A percentile compares a stretch with the other conserved stretches of the same genome.
Evolutionary conservation across 2,888 invertebrate genomes (phyloP).

Genomic region (Drosophila demipolita): DNA sequence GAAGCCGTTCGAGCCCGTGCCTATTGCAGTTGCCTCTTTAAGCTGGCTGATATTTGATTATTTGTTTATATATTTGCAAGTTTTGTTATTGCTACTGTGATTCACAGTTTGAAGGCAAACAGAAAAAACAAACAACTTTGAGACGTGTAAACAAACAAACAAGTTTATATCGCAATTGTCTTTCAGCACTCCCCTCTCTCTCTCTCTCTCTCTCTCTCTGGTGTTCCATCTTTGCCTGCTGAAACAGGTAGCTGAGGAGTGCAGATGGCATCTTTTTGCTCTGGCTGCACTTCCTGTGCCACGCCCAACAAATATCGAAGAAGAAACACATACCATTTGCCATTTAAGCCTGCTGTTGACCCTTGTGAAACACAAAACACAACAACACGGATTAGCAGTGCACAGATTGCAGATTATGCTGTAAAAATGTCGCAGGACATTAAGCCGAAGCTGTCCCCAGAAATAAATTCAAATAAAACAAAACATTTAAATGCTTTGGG

Average conservation of each 20-base stretch:
- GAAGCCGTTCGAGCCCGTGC: conserved; percentile 39
- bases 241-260: conserved; percentile 58
- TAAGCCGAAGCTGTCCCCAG: conserved; percentile 20
- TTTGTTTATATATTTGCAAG: conserved; percentile 44
- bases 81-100: conserved; percentile 55
- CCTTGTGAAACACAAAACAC: conserved; percentile 43
- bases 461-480: background rate
- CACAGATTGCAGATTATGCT: conserved; percentile 68
- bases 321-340: conserved; percentile 46
- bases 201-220: background rate
- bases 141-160: conserved; percentile 63
- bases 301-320: conserved; percentile 64
- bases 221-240: conserved; percentile 1
- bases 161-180: conserved; percentile 57
- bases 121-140: conserved; percentile 29
- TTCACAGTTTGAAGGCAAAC: conserved; percentile 21
- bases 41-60: background rate
- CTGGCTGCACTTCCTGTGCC: conserved; percentile 73
- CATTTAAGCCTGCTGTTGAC: conserved; percentile 64
- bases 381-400: conserved; percentile 58
- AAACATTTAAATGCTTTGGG: conserved; percentile 47
- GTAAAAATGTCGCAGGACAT: conserved; percentile 74
- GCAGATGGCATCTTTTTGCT: conserved; percentile 44
- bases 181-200: background rate
- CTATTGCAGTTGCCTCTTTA: conserved; percentile 1